Base-by-base conservation (phyloP, 1,140 invertebrate species). In the Trachymyrmex cornetzi region DNA sequence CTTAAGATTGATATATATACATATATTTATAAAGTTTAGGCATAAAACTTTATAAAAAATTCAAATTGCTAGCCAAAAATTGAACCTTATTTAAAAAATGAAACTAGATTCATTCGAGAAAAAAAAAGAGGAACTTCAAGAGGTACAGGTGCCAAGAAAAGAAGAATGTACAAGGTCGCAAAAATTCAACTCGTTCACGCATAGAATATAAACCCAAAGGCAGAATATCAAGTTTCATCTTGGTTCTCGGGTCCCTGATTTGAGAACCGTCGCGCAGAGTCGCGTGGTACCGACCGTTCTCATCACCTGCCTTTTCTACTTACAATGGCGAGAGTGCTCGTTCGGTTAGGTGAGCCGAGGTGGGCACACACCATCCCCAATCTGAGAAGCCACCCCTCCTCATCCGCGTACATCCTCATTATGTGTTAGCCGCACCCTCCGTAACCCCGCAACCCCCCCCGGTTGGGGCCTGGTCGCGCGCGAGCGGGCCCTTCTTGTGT, bases 261-360 rank as follows among this genome's bases (percentile, higher is more conserved):
- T 94, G 94, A 94, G 93, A 94, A 94, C 94, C 94, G 57, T 92
- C 87, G 90, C 59, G 77, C 79, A 86, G 92, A 95, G 94, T 95
- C 94, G 94, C 93, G 93, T 94, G 94, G 93, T 95, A 87, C 91
- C 94, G 95, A 95, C 94, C 94, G 94, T 95, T 94, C 93, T 94
- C 94, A 95, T 95, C 95, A 95, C 94, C 95, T 95, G 95, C 95
- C 93, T 92, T 91, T 89, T 85, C 89, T 87, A 86, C 86, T 74
- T 87, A 95, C 94, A 95, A 95, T 92, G 85, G 86, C 88, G 89
- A 88, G 89, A 91, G 90, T 88, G 88, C 89, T 90, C 89, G 90
- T 90, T 90, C 92, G 91, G 85, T 93, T 95, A 91, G 92, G 93
- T 93, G 89, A 93, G 89, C 80, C 87, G 85, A 91, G 92, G 90